Conservation (phyloP, 2,888 invertebrate genomes). For the Geotrupes spiniger region DNA sequence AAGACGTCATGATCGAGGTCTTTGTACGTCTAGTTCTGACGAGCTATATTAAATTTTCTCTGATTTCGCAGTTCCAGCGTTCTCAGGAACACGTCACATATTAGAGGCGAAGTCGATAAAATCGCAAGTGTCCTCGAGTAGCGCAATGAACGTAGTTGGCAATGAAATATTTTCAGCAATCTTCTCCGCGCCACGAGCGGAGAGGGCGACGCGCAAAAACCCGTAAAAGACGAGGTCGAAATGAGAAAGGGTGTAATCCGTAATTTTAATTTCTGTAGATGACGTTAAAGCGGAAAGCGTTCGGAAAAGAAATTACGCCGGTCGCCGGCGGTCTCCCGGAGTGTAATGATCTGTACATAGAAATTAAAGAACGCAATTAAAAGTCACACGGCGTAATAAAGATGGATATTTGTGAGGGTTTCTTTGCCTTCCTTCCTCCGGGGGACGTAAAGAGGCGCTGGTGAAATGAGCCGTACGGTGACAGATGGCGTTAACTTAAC, state of each 20-base stretch:
- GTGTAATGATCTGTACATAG: constrained; percentile 40
- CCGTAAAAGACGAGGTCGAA: too few relatives aligned
- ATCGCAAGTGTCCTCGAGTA: too few relatives aligned
- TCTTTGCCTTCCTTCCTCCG: constrained; percentile 34
- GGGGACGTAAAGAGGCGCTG: constrained; percentile 39
- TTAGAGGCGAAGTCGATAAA: too few relatives aligned
- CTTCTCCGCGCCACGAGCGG: too few relatives aligned
- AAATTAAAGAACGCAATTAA: constrained; percentile 43
- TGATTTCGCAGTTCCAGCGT: too few relatives aligned
- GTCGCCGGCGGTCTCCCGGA: constrained; percentile 20
- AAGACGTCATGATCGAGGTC: too few relatives aligned
- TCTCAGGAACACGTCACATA: too few relatives aligned
- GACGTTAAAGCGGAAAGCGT: constrained; percentile 5
- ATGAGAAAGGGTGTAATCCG: neutral
- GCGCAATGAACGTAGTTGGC: too few relatives aligned
- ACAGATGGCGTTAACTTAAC: constrained; percentile 43
- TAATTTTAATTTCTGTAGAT: constrained; percentile 17
- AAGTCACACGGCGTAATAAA: constrained; percentile 43
- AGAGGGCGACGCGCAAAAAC: too few relatives aligned
- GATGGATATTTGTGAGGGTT: constrained; percentile 42
- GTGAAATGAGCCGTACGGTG: constrained; percentile 45
- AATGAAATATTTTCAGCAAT: too few relatives aligned
- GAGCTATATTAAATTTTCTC: too few relatives aligned
- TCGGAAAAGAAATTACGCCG: constrained; percentile 13
- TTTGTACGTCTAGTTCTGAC: too few relatives aligned